Conservation (phyloP, 1,140 invertebrate genomes). For the Halesus radiatus region DNA sequence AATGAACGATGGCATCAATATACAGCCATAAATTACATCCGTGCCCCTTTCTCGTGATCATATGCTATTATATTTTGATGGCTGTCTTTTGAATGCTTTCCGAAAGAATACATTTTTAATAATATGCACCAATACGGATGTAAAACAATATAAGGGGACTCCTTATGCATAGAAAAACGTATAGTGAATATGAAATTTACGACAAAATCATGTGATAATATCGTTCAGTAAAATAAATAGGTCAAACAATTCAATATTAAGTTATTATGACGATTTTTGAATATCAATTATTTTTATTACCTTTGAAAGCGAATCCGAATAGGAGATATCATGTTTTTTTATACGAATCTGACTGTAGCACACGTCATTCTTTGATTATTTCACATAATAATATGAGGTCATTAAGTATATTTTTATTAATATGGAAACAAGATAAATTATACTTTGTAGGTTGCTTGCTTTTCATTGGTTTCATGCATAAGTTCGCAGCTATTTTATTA, state of each 20-base stretch:
- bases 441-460: too few species aligned
- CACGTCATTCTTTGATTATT: too few species aligned
- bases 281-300: neutral
- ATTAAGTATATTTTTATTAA: too few species aligned
- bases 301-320: neutral
- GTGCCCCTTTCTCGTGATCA: slow-evolving; percentile 20
- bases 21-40: too few species aligned
- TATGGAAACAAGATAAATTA: too few species aligned
- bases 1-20: too few species aligned
- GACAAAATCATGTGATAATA: neutral
- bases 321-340: too few species aligned
- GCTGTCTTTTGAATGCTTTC: slow-evolving; percentile 10
- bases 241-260: neutral
- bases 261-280: neutral
- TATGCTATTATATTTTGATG: slow-evolving; percentile 15
- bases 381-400: too few species aligned
- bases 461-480: too few species aligned
- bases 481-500: too few species aligned
- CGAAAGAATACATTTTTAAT: neutral
- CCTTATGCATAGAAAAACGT: neutral
- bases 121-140: neutral
- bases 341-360: too few species aligned
- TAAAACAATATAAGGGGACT: neutral
- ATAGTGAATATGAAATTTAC: neutral
- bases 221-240: slow-evolving; percentile 2